phyloP scores from a whole-genome alignment of 2,888 invertebrate genomes.

The Drosophila koepferae region DNA sequence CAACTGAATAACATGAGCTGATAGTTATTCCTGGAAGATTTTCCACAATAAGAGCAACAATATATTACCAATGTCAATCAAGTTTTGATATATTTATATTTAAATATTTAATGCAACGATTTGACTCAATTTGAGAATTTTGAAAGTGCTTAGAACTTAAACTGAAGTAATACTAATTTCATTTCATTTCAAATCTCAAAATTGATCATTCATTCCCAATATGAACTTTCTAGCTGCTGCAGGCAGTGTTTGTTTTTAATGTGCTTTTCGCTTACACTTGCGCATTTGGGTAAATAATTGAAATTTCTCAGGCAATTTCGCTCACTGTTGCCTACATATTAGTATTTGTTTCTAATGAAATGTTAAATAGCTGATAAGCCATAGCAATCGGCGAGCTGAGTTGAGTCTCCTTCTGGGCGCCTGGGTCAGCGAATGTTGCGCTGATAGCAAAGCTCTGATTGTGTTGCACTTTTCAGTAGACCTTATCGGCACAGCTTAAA shows the following conservation, averaged over 20 bases:
- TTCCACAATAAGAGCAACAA: background rate
- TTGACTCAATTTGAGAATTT: background rate
- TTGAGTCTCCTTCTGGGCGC: conserved; percentile 21
- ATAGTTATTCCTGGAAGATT: background rate
- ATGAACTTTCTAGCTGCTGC: background rate
- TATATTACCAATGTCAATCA: background rate
- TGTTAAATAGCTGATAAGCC: conserved; percentile 26
- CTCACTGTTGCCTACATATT: conserved; percentile 6
- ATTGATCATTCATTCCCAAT: background rate
- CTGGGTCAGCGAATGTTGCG: conserved; percentile 12
- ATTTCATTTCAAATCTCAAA: background rate
- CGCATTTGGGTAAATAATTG: conserved; percentile 17
- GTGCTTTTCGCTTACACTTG: conserved; percentile 13
- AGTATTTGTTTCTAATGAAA: background rate
- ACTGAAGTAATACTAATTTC: background rate
- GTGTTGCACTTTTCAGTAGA: background rate
- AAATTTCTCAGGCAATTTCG: conserved; percentile 14
- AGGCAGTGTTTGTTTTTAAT: background rate
- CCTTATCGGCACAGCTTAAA: conserved; percentile 6
- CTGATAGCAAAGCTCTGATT: conserved; percentile 27
- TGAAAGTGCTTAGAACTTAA: background rate
- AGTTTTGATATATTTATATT: background rate
- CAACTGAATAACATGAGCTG: no score
- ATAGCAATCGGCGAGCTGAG: background rate
- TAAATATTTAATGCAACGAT: background rate